Evolutionary conservation across 2,888 invertebrate genomes (phyloP).

Genomic region (Geophilus truncorum): DNA sequence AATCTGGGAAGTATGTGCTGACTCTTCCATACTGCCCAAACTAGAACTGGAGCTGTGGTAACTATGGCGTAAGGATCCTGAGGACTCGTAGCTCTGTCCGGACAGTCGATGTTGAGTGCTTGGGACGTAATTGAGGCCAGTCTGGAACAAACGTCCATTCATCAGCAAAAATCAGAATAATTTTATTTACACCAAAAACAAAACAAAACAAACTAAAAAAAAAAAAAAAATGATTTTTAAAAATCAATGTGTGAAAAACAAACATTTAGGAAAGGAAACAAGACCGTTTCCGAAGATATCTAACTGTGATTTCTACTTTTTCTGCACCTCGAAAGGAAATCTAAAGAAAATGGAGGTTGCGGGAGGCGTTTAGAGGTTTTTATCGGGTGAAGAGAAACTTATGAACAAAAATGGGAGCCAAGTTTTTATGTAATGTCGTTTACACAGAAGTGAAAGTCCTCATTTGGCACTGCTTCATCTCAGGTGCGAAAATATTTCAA

Average conservation of each 20-base stretch:
- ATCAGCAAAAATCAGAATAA: too few relatives aligned
- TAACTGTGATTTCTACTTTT: not conserved
- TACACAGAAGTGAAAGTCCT: conserved; percentile 8
- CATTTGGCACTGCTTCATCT: conserved; percentile 2
- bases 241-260: too few relatives aligned
- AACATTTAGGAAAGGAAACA: not conserved
- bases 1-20: conserved; percentile 41
- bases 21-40: conserved; percentile 54
- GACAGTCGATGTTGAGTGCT: conserved; percentile 45
- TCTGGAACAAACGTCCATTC: conserved; percentile 26
- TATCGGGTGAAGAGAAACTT: not conserved
- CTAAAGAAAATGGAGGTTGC: not conserved
- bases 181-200: too few relatives aligned
- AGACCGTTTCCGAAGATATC: not conserved
- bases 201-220: too few relatives aligned
- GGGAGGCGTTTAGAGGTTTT: not conserved
- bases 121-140: conserved; percentile 35
- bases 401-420: not conserved
- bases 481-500: not conserved
- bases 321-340: not conserved
- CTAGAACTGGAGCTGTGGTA: conserved; percentile 51
- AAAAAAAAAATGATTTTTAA: not conserved
- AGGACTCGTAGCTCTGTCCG: conserved; percentile 50
- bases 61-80: conserved; percentile 46
- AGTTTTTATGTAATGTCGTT: conserved; percentile 4